Evolutionary conservation across 1,140 invertebrate species (phyloP).

Genomic region (Dufourea novaeangliae): DNA sequence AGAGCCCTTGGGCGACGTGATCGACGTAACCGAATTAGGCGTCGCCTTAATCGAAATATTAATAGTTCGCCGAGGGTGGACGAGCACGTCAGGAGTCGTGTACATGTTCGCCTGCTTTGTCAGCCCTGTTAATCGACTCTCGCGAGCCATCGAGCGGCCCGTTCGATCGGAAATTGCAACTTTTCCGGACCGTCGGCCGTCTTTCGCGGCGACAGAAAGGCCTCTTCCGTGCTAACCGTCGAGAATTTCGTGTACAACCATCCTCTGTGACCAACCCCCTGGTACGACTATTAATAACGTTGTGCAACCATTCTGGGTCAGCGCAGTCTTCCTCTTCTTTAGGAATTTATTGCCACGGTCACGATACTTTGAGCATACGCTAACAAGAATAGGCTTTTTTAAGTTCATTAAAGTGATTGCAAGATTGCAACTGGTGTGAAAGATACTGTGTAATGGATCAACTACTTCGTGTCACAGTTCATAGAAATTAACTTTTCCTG

Average conservation of each 20-base stretch:
- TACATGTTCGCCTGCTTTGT: slow-evolving; percentile 56
- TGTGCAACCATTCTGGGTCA: slow-evolving; percentile 21
- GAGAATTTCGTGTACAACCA: slow-evolving; percentile 14
- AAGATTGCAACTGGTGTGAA: too few species aligned
- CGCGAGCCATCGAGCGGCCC: slow-evolving; percentile 57
- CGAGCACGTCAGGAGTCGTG: slow-evolving; percentile 63
- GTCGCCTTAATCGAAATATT: slow-evolving; percentile 64
- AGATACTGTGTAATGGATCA: too few species aligned
- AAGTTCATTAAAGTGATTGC: too few species aligned
- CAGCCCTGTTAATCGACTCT: slow-evolving; percentile 65
- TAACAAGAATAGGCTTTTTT: too few species aligned
- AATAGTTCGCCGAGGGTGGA: slow-evolving; percentile 54
- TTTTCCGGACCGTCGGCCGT: slow-evolving; percentile 55
- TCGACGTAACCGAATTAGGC: slow-evolving; percentile 54
- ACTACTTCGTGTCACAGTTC: too few species aligned
- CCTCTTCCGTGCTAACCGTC: slow-evolving; percentile 5
- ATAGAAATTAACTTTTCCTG: too few species aligned
- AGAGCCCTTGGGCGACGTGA: slow-evolving; percentile 17
- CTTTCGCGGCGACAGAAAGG: slow-evolving; percentile 50
- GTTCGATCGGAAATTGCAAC: slow-evolving; percentile 66
- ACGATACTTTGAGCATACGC: too few species aligned
- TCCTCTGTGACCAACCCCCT: neutral
- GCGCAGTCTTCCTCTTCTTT: neutral
- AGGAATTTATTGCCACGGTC: too few species aligned
- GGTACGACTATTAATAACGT: slow-evolving; percentile 9